Base-by-base conservation (phyloP, 2,113 vertebrate genomes). In the Saimiri boliviensis region DNA sequence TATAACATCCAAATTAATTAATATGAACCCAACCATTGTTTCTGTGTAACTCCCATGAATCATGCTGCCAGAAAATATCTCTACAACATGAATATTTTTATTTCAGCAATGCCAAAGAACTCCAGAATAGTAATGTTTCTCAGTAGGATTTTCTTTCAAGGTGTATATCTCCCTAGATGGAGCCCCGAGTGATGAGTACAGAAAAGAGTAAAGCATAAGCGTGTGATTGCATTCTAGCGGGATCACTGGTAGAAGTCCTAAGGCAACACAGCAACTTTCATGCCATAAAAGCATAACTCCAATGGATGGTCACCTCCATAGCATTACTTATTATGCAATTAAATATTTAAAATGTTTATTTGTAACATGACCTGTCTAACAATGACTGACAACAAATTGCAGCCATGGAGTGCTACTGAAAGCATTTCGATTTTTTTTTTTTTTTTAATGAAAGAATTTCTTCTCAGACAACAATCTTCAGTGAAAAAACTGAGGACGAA, bases 331-430 rank as follows among this genome's bases (percentile, higher is more conserved):
- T 47, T 90, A 83, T 66, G 9, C 11, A 94, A 66, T 79, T 83
- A 79, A 93, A 56, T 93, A 8, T 93, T 95, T 63, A 79, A 87
- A 79, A 37, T 68, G 93, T 79, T 87, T 9, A 63, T 83, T 90
- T 93, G 25, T 86, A 95, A 71, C 40, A 40, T 66, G 42, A 32
- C 27, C 8, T 49, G 6, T 73, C 30, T 92, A 52, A 12, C 13
- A 47, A 42, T 93, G 37, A 11, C 32, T 87, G 96, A 95, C 49
- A 52, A 66, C 20, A 93, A 68, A 96, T 76, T 83, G 20, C 37
- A 96, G 19, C 21, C 93, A 56, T 54, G 10, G 5, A 56, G 20
- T 60, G 23, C 2, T 70, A 37, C 20, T 68, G 40, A 89, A 40
- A 21, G 0, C 10, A 90, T 63, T 96, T 83, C 35, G n/a, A 81